Evolutionary conservation across 1,140 invertebrate genomes (phyloP).

Genomic region (Adelges cooleyi): DNA sequence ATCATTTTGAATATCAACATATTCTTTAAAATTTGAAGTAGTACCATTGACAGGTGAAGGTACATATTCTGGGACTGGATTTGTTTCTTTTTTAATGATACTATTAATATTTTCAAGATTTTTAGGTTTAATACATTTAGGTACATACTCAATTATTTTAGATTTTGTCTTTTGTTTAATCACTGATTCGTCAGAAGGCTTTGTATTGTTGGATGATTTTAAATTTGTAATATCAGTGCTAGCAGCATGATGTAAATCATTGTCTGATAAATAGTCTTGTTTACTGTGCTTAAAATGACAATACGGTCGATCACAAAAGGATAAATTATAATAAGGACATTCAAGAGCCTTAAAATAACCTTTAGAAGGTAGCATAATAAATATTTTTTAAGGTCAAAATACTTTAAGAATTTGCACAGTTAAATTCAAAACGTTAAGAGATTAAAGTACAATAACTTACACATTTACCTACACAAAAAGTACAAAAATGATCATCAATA

Average conservation of each 20-base stretch:
- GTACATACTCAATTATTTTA: slow-evolving; percentile 20
- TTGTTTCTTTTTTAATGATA: neutral
- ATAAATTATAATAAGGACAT: slow-evolving; percentile 7
- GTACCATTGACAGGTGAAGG: neutral
- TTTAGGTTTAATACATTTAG: slow-evolving; percentile 7
- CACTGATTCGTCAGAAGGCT: neutral
- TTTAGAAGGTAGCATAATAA: slow-evolving; percentile 28
- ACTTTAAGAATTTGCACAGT: too few species aligned
- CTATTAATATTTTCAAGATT: neutral
- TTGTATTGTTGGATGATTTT: neutral
- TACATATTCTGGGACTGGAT: slow-evolving; percentile 3
- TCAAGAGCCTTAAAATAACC: slow-evolving; percentile 24
- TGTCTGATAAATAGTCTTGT: slow-evolving; percentile 2
- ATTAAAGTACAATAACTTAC: too few species aligned
- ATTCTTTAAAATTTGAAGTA: slow-evolving; percentile 6
- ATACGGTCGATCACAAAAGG: slow-evolving; percentile 24
- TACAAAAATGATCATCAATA: too few species aligned
- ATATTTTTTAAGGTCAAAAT: too few species aligned
- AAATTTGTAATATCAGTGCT: neutral
- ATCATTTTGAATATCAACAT: neutral
- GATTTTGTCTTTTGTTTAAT: slow-evolving; percentile 12
- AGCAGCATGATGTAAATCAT: neutral
- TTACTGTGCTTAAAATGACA: slow-evolving; percentile 28
- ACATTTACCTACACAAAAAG: too few species aligned
- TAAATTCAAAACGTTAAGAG: too few species aligned